Base-by-base conservation (phyloP, 2,113 vertebrate species). In the Microcebus ravelobensis region DNA sequence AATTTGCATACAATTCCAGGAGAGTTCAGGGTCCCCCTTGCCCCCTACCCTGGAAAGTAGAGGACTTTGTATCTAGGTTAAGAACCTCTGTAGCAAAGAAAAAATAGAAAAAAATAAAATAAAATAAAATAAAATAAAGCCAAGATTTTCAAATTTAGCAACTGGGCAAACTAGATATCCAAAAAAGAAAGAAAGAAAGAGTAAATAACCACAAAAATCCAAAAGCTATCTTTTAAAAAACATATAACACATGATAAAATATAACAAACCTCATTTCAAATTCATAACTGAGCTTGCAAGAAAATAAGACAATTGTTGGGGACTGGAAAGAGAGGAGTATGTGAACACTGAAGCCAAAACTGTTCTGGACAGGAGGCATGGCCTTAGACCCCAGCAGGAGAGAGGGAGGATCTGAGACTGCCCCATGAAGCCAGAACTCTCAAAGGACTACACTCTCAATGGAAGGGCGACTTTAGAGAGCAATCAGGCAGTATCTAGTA, bases 111-210 rank as follows among this genome's bases (percentile, higher is more conserved):
- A 61, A 61, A 84, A 71, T 1, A 71, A 11, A 23, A 67, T 25
- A 59, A 50, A 55, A 74, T 14, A 85, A 68, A 55, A 74, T 14
- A 85, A 68, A 89, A 77, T 68, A 20, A 74, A 87, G 70, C 63
- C 23, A 73, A 94, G 67, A 50, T 50, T 87, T 87, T 50, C 45
- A 59, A 48, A 31, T 94, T 93, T 42, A 96, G 23, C 52, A 95
- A 88, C 0, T 73, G 70, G 23, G 31, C 2, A 84, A 84, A 91
- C 31, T 42, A 91, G 27, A 50, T 63, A 91, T 20, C 2, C 13
- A 77, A 45, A 83, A 61, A 65, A 15, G 21, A 8, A 67, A 92
- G 21, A 8, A 67, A 92, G 3, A 8, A 67, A 93, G 52, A 67
- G 17, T n/a, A 65, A 80, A 13, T 5, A 87, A 52, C 11, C 42